Base-by-base conservation (phyloP, 2,888 invertebrate genomes). In the Trisateles emortualis region DNA sequence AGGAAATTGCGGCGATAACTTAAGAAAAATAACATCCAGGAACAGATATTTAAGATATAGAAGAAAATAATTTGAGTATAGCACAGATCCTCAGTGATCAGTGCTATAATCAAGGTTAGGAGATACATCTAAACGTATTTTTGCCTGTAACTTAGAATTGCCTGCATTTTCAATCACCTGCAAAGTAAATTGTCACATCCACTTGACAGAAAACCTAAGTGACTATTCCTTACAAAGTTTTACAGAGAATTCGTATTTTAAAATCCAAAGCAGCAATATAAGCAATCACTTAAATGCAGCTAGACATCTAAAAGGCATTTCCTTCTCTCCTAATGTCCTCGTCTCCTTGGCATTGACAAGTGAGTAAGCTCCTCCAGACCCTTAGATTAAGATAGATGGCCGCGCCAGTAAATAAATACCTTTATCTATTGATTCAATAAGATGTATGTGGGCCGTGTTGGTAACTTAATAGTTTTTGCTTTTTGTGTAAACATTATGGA, bases 311-410 rank as follows among this genome's bases (percentile, higher is more conserved):
- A 68, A 64, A 57, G 52, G 54, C 54, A 68, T 67, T 62, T 57
- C 60, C 58, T 38, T 30, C 16, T 33, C 11, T 29, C 30, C 42
- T 47, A 52, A 47, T 36, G 47, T 47, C 59, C 61, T 56, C 52
- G 52, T 49, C 40, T 51, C 43, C 32, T 30, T 42, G 35, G 35
- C 35, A 47, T 42, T 62, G 68, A 59, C 72, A 60, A 69, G 62
- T 72, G 72, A 63, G 64, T 39, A 67, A 58, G 55, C 66, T 46
- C 60, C 67, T 56, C 66, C 64, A 75, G 68, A 58, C 68, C 76
- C 71, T 55, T 57, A 81, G 74, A 87, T 86, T 83, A 81, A 87
- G 87, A 87, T 83, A 81, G 81, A 87, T 86, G 79, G 77, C 76
- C 73, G 55, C 65, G 48, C 72, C 71, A 43, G 43, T 47, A 43